Conservation (phyloP, 1,140 invertebrate species). For the Eupristina koningsbergeri region DNA sequence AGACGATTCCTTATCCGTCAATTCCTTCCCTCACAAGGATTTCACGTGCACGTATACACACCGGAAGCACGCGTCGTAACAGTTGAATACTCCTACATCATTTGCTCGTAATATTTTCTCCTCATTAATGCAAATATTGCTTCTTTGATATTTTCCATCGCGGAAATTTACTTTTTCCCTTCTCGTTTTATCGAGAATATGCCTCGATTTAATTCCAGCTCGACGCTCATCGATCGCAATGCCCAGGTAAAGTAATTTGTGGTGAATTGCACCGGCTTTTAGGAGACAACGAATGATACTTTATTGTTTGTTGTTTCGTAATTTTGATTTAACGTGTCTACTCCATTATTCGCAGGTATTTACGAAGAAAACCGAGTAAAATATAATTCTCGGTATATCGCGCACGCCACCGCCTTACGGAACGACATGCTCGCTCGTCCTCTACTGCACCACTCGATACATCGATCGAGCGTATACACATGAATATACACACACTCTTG, state of each 20-base stretch:
- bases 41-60: not conserved
- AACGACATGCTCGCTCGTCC: not conserved
- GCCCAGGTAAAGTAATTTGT: not conserved
- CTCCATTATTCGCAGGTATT: not conserved
- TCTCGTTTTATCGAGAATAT: too few relatives aligned
- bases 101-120: not conserved
- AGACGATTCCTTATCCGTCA: too few relatives aligned
- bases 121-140: not conserved
- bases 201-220: too few relatives aligned
- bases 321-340: not conserved
- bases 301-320: too few relatives aligned
- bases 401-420: not conserved
- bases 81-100: not conserved
- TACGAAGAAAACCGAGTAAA: not conserved
- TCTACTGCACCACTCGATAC: slow-evolving; percentile 60
- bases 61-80: not conserved
- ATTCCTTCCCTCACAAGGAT: too few relatives aligned
- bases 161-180: not conserved
- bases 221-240: not conserved
- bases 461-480: slow-evolving; percentile 65
- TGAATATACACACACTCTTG: not conserved
- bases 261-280: too few relatives aligned
- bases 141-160: not conserved
- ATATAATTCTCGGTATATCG: slow-evolving; percentile 11
- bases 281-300: too few relatives aligned